Conservation (phyloP, 2,888 invertebrate genomes). For the Volucella inanis region DNA sequence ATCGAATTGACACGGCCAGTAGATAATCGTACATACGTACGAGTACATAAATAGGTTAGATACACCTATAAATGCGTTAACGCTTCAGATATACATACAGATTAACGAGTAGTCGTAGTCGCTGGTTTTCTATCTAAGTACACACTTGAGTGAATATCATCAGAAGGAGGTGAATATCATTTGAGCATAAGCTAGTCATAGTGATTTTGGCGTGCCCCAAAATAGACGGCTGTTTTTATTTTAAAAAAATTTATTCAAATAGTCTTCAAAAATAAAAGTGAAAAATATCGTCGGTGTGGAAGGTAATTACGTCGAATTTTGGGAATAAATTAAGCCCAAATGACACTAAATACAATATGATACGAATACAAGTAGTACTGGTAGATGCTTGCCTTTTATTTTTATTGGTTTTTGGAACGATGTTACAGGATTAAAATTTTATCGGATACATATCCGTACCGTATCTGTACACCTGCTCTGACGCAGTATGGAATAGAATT, state of each 20-base stretch:
- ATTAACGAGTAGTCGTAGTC: background rate
- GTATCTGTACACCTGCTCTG: background rate
- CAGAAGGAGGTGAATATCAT: too few relatives aligned
- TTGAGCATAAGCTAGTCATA: conserved; percentile 14
- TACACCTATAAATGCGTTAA: too few relatives aligned
- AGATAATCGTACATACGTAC: too few relatives aligned
- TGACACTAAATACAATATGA: background rate
- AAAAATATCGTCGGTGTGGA: conserved; percentile 42
- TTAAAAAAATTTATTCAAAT: conserved; percentile 41
- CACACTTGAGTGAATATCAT: conserved; percentile 15
- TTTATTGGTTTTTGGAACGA: conserved; percentile 6
- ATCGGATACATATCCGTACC: background rate
- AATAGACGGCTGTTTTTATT: conserved; percentile 56
- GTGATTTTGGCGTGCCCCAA: conserved; percentile 38
- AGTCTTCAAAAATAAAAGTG: conserved; percentile 56
- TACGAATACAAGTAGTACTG: conserved; percentile 30
- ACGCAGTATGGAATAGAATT: background rate
- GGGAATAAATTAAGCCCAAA: conserved; percentile 25
- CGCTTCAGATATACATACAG: background rate
- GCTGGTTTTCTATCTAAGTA: background rate
- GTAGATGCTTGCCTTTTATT: conserved; percentile 9
- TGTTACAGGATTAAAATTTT: background rate
- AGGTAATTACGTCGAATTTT: conserved; percentile 48
- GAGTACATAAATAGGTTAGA: too few relatives aligned
- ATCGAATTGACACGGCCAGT: too few relatives aligned